These are phyloP conservation scores for Euleptes europaea DNA, from an alignment of 2,113 vertebrate genomes.

Conservation along the genomic window DNA sequence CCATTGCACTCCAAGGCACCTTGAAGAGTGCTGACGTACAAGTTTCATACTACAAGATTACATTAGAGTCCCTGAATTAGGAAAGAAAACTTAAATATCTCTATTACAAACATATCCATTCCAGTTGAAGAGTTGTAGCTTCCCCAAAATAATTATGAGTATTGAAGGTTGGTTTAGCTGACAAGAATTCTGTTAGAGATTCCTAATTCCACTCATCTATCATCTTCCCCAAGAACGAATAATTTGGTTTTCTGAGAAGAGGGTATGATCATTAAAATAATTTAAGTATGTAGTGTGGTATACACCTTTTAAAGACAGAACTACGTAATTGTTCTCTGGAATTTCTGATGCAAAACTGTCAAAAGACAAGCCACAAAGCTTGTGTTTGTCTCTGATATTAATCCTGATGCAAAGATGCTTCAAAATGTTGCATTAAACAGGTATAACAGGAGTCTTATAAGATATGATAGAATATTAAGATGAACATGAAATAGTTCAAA, in stretches of 20 bases:
- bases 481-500: slow-evolving; percentile 29
- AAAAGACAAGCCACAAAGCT: not conserved
- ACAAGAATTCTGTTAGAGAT: not conserved
- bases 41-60: no score
- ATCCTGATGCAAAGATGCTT: slow-evolving; percentile 44
- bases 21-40: no score
- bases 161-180: not conserved
- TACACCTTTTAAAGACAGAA: not conserved
- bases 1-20: no score
- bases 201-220: not conserved
- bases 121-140: not conserved
- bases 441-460: slow-evolving; percentile 46
- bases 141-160: not conserved
- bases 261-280: not conserved
- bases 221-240: not conserved
- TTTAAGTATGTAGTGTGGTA: not conserved
- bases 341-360: not conserved
- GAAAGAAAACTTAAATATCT: not conserved
- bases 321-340: not conserved
- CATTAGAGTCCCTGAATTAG: not conserved
- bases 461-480: slow-evolving; percentile 59
- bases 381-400: not conserved
- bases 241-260: not conserved
- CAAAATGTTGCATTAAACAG: slow-evolving; percentile 15
- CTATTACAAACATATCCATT: not conserved